Evolutionary conservation across 2,113 vertebrate species (phyloP).

Genomic region (Eclectus roratus): DNA sequence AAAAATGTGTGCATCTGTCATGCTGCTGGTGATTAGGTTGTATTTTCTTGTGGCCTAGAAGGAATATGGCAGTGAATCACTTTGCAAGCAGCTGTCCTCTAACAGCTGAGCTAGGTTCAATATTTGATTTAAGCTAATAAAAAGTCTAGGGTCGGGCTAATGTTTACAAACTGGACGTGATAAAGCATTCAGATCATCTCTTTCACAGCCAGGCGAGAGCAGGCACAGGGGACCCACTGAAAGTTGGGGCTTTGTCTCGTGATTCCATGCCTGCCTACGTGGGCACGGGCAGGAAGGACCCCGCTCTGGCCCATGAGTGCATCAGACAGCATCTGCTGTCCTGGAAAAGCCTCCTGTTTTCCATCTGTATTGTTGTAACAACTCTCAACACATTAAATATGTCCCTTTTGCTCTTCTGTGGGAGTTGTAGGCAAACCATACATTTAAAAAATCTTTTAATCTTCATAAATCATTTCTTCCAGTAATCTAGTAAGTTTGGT

Average conservation of each 20-base stretch:
- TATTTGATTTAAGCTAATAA: slow-evolving; percentile 62
- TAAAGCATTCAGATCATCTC: slow-evolving; percentile 42
- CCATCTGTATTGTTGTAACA: not conserved
- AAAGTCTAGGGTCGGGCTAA: slow-evolving; percentile 28
- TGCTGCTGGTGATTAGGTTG: slow-evolving; percentile 54
- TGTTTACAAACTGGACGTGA: slow-evolving; percentile 51
- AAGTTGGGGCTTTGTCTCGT: not conserved
- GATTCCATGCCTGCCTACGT: not conserved
- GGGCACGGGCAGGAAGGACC: not conserved
- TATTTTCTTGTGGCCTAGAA: slow-evolving; percentile 46
- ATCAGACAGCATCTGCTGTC: not conserved
- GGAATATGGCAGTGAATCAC: slow-evolving; percentile 59
- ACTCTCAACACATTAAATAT: not conserved
- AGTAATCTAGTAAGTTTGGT: slow-evolving; percentile 10
- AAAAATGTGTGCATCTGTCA: slow-evolving; percentile 50
- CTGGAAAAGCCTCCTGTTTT: not conserved
- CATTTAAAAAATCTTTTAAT: slow-evolving; percentile 38
- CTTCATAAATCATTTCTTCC: slow-evolving; percentile 61
- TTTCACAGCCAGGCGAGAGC: not conserved
- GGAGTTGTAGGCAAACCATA: slow-evolving; percentile 7
- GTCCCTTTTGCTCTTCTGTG: slow-evolving; percentile 19
- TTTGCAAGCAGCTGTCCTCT: slow-evolving; percentile 40
- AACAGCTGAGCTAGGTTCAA: slow-evolving; percentile 58
- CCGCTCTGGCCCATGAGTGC: accelerated
- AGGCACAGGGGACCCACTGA: not conserved